Conservation (phyloP, 2,888 invertebrate genomes). For the Tinea pellionella region DNA sequence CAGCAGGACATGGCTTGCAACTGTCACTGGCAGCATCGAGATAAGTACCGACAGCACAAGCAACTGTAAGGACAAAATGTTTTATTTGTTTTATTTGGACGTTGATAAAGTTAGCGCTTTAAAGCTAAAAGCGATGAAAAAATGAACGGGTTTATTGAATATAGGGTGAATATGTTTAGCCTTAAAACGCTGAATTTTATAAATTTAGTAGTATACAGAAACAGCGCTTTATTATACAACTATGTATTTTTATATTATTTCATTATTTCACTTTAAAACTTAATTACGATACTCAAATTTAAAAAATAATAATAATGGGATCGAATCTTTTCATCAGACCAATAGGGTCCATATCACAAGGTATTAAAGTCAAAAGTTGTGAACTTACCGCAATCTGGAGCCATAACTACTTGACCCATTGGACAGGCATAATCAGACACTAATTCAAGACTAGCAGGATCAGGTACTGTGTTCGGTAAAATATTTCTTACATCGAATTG, state of each 20-base stretch:
- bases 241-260: too few species aligned
- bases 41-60: conserved; percentile 92
- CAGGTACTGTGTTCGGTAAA: conserved; percentile 93
- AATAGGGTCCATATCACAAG: too few species aligned
- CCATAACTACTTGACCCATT: conserved; percentile 92
- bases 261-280: too few species aligned
- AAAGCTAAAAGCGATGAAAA: background rate
- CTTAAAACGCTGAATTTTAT: background rate
- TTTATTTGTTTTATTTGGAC: background rate
- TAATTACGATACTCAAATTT: too few species aligned
- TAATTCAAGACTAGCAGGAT: conserved; percentile 88
- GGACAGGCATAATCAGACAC: conserved; percentile 94
- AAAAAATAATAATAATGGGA: too few species aligned
- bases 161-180: background rate
- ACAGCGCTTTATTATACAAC: too few species aligned
- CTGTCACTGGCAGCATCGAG: conserved; percentile 80
- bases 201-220: too few species aligned
- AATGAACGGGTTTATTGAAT: background rate
- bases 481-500: conserved; percentile 94
- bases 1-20: conserved; percentile 87
- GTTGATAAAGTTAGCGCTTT: too few species aligned
- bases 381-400: conserved; percentile 87
- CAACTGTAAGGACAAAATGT: conserved; percentile 64
- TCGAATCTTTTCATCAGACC: too few species aligned
- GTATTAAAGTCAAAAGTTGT: too few species aligned